phyloP scores from a whole-genome alignment of 1,140 invertebrate genomes.

The fruit fly (Drosophila melanogaster) region DNA sequence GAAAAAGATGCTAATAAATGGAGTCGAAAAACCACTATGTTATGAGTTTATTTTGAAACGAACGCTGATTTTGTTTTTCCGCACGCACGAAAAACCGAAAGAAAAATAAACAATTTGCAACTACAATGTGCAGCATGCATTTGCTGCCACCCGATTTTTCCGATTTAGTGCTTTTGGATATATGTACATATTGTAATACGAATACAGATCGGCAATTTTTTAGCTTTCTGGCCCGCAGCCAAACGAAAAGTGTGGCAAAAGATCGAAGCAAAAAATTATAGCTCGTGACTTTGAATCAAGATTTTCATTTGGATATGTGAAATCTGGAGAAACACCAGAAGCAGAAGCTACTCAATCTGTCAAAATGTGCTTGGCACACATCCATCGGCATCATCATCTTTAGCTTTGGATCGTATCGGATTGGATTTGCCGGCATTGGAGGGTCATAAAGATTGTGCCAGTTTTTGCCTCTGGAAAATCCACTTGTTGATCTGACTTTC shows the following conservation, averaged over 20 bases:
- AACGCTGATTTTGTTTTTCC: constrained; percentile 22
- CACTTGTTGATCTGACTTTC: constrained; percentile 31
- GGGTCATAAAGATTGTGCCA: constrained; percentile 24
- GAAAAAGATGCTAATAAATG: too few species aligned
- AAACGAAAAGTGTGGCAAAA: constrained; percentile 15
- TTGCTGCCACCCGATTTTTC: background rate
- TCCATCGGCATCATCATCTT: constrained; percentile 25
- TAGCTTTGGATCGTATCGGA: background rate
- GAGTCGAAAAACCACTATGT: too few species aligned
- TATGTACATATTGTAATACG: background rate
- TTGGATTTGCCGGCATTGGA: constrained; percentile 3
- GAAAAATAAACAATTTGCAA: constrained; percentile 29
- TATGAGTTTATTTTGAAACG: constrained; percentile 2
- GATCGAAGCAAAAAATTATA: background rate
- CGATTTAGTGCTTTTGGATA: background rate
- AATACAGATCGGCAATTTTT: background rate
- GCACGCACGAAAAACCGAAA: constrained; percentile 13
- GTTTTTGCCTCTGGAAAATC: constrained; percentile 30
- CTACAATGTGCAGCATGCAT: constrained; percentile 25
- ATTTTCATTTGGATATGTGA: background rate
- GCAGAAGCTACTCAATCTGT: constrained; percentile 19
- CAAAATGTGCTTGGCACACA: constrained; percentile 37
- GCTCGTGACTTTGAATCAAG: constrained; percentile 4
- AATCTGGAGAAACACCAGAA: background rate
- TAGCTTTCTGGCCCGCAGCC: constrained; percentile 6